These are phyloP conservation scores for Miniopterus natalensis DNA, from an alignment of 2,113 vertebrate species.

Conservation along the genomic window DNA sequence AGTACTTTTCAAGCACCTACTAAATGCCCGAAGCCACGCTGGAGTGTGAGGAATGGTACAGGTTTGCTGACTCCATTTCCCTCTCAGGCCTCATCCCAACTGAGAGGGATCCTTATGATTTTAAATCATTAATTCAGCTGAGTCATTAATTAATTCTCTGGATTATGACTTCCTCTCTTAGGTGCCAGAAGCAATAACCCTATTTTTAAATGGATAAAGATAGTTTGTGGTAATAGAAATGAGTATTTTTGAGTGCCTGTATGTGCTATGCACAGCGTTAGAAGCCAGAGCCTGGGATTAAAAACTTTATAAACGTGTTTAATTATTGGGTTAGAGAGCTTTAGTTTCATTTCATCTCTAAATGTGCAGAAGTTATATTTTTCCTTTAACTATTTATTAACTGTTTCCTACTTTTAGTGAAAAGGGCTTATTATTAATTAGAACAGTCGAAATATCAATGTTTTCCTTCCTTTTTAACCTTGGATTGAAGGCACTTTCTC, in stretches of 20 bases:
- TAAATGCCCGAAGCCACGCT: background rate
- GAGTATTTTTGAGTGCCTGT: background rate
- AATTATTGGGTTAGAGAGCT: background rate
- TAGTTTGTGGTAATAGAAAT: slow-evolving; percentile 27
- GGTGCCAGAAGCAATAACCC: slow-evolving; percentile 7
- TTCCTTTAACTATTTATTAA: slow-evolving; percentile 23
- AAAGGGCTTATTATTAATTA: background rate
- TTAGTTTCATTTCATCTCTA: slow-evolving; percentile 20
- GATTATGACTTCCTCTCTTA: slow-evolving; percentile 32
- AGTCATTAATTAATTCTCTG: background rate
- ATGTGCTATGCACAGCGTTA: background rate
- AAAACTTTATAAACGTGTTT: slow-evolving; percentile 31
- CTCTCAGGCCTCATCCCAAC: background rate
- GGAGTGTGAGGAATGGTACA: background rate
- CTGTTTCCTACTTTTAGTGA: background rate
- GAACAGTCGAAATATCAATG: background rate
- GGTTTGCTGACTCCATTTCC: background rate
- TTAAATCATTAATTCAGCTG: background rate
- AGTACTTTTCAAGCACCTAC: background rate
- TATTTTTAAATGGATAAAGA: background rate
- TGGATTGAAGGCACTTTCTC: background rate
- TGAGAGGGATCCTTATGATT: background rate
- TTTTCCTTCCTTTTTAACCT: slow-evolving; percentile 28
- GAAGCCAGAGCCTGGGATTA: background rate
- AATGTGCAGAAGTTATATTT: background rate